Percentiles rank a stretch among this genome's conserved stretches.
These are phyloP conservation scores for Drosophila jambulina DNA, from an alignment of 1,140 invertebrate genomes.

Conservation along the genomic window DNA sequence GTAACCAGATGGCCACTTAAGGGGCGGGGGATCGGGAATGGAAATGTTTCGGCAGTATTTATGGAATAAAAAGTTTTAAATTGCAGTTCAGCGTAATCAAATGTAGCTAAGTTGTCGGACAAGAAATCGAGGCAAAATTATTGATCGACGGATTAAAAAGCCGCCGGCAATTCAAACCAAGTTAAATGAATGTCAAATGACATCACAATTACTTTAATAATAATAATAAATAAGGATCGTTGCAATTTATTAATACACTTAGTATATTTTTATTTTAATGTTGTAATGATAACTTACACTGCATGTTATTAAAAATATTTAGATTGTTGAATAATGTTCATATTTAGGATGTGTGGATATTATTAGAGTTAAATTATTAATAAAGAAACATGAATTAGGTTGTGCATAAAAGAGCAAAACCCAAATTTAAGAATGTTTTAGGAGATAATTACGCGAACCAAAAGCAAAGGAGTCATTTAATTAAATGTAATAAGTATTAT, in stretches of 20 bases:
- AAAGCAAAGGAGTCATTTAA: background rate
- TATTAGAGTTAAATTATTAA: background rate
- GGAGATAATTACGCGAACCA: too few relatives aligned
- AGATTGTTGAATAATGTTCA: background rate
- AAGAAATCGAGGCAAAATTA: background rate
- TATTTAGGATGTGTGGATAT: background rate
- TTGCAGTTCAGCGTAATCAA: conserved; percentile 12
- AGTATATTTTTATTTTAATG: background rate
- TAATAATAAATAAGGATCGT: too few relatives aligned
- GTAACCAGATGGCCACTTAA: conserved; percentile 50
- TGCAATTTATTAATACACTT: background rate
- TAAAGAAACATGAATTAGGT: too few relatives aligned
- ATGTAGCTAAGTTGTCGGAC: conserved; percentile 1
- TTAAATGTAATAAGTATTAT: too few relatives aligned
- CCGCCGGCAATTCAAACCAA: conserved; percentile 4
- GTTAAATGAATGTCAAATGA: background rate
- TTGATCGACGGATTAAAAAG: background rate
- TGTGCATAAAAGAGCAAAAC: too few relatives aligned
- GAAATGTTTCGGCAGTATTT: conserved; percentile 12
- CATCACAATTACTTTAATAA: background rate
- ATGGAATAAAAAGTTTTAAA: conserved; percentile 10
- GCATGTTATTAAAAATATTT: background rate
- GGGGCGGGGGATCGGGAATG: conserved; percentile 6
- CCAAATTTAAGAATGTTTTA: too few relatives aligned
- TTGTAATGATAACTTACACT: accelerated